Evolutionary conservation across 2,888 invertebrate species (phyloP).

Genomic region (Tetragonula carbonaria): DNA sequence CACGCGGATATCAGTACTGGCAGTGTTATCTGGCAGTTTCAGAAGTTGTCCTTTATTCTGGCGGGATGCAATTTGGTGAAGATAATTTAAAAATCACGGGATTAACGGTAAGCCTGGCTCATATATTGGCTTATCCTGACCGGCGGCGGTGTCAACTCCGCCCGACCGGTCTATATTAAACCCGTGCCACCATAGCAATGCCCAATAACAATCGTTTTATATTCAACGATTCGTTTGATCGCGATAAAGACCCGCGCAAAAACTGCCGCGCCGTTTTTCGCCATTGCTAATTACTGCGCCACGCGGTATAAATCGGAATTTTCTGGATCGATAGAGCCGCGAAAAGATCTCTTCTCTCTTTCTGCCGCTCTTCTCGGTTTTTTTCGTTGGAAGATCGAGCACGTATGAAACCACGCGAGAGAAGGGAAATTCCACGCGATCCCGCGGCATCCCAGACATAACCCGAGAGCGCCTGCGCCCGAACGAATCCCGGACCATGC

Average conservation of each 20-base stretch:
- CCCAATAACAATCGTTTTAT: constrained; percentile 56
- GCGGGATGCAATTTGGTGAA: constrained; percentile 63
- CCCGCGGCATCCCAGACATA: constrained; percentile 26
- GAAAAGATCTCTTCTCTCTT: constrained; percentile 15
- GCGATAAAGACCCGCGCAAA: constrained; percentile 37
- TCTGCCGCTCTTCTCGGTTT: neutral
- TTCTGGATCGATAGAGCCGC: neutral
- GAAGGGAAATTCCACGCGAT: constrained; percentile 50
- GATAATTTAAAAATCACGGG: constrained; percentile 76
- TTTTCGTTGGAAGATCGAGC: constrained; percentile 25
- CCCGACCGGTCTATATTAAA: constrained; percentile 44
- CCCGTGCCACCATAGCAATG: constrained; percentile 48
- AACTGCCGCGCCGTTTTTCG: constrained; percentile 19
- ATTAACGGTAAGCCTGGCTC: constrained; percentile 64
- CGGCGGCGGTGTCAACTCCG: constrained; percentile 45
- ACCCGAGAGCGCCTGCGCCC: constrained; percentile 22
- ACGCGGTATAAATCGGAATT: constrained; percentile 55
- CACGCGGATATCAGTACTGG: constrained; percentile 58
- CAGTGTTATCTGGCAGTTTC: constrained; percentile 74
- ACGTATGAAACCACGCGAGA: constrained; percentile 49
- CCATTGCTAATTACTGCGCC: constrained; percentile 45
- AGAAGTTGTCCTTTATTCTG: constrained; percentile 68
- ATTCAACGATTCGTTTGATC: constrained; percentile 50
- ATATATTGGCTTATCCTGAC: constrained; percentile 61
- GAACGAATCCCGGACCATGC: constrained; percentile 9